phyloP scores from a whole-genome alignment of 2,113 vertebrate genomes.

The Nettapus auritus region DNA sequence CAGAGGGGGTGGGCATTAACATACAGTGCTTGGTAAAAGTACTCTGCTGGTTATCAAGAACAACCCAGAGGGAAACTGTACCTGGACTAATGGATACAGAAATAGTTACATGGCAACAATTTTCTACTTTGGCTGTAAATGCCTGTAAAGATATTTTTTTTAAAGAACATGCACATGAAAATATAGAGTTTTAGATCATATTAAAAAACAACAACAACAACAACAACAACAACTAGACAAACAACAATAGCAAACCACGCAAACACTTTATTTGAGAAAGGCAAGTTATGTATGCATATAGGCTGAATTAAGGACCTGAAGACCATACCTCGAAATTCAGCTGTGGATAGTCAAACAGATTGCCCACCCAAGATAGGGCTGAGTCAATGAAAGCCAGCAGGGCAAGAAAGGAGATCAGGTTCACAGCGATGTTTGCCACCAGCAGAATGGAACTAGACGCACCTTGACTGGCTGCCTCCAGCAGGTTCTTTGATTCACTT shows the following conservation, averaged over 20 bases:
- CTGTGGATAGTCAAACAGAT: constrained; percentile 84
- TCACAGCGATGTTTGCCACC: constrained; percentile 81
- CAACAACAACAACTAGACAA: not conserved
- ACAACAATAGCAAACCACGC: not conserved
- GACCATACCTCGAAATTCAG: constrained; percentile 86
- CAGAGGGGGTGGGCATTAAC: not conserved
- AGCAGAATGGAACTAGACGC: constrained; percentile 79
- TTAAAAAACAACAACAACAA: not conserved
- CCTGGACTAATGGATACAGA: not conserved
- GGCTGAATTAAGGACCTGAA: not conserved
- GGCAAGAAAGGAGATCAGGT: constrained; percentile 86
- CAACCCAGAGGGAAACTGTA: not conserved
- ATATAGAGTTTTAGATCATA: rapidly evolving
- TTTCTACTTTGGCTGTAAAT: not conserved
- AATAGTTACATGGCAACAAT: not conserved
- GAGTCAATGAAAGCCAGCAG: constrained; percentile 84
- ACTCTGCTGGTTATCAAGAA: not conserved
- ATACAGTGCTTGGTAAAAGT: not conserved
- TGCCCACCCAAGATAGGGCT: constrained; percentile 86
- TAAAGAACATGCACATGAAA: not conserved
- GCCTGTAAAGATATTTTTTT: not conserved
- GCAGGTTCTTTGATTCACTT: constrained; percentile 82
- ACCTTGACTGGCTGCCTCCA: constrained; percentile 86
- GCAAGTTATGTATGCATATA: not conserved
- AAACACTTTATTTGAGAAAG: not conserved